These are phyloP conservation scores for Bradypus variegatus DNA, from an alignment of 2,797 vertebrate species.

Conservation along the genomic window DNA sequence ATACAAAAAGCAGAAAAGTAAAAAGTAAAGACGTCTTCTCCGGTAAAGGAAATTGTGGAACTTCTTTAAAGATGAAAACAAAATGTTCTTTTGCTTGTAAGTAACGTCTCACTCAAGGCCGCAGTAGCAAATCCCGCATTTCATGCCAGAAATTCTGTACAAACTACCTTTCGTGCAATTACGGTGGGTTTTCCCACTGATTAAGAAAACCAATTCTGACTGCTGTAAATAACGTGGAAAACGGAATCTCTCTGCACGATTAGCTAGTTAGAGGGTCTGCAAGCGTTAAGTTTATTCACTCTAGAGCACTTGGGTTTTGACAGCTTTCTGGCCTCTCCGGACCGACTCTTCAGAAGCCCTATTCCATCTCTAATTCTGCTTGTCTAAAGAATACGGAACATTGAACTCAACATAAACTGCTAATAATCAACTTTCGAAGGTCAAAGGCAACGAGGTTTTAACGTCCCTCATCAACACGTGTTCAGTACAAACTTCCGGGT, in stretches of 20 bases:
- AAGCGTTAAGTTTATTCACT: background rate
- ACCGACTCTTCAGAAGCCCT: background rate
- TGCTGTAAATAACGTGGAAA: background rate
- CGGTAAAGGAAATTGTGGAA: background rate
- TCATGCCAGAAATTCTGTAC: background rate
- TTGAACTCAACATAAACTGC: background rate
- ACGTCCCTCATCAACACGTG: conserved; percentile 81
- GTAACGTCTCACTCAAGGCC: background rate
- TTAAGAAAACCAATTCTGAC: background rate
- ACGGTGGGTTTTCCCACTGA: background rate
- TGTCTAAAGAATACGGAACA: background rate
- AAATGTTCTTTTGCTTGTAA: background rate
- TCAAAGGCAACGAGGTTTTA: conserved; percentile 67
- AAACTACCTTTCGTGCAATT: background rate
- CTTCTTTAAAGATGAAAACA: background rate
- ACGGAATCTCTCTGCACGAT: background rate
- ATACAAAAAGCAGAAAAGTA: background rate
- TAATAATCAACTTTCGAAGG: conserved; percentile 50
- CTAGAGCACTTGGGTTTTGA: background rate
- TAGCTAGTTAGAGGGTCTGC: no score
- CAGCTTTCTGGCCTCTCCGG: background rate
- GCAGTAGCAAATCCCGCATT: background rate
- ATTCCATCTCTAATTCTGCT: background rate
- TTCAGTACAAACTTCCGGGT: conserved; percentile 83
- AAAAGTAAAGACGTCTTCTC: background rate